Evolutionary conservation across 2,113 vertebrate genomes (phyloP).

Genomic region (Eonycteris spelaea): DNA sequence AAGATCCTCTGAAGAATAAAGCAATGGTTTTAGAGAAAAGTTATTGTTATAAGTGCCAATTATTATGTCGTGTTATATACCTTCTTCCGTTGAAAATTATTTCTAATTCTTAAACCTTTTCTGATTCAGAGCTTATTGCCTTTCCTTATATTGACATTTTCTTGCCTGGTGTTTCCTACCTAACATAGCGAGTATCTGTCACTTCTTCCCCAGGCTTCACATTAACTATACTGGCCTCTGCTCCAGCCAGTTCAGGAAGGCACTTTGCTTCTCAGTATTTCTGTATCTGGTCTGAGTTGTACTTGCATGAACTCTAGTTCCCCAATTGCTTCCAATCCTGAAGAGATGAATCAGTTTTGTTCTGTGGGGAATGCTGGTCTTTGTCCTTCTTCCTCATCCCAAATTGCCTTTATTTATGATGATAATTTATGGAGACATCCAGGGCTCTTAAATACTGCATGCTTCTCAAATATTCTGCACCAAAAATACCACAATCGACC

Average conservation of each 20-base stretch:
- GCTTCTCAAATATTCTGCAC: neutral
- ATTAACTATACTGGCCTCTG: neutral
- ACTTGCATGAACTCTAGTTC: neutral
- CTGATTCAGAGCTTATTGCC: neutral
- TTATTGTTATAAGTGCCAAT: neutral
- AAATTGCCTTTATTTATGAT: constrained; percentile 6
- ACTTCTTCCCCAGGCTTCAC: neutral
- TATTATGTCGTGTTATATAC: neutral
- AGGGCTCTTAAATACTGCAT: neutral
- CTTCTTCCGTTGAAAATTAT: neutral
- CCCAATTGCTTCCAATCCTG: neutral
- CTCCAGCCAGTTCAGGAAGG: neutral
- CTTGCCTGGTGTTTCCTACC: neutral
- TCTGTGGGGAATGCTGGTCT: neutral
- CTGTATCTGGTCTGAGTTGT: neutral
- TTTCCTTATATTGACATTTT: neutral
- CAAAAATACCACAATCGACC: neutral
- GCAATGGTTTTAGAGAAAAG: neutral
- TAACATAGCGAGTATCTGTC: neutral
- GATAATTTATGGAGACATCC: constrained; percentile 22
- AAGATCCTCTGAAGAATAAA: neutral
- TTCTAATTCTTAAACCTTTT: neutral
- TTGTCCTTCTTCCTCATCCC: neutral
- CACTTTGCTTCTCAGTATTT: neutral
- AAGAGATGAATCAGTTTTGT: neutral